Evolutionary conservation across 2,888 invertebrate genomes (phyloP).

Genomic region (Eugnorisma glareosa): DNA sequence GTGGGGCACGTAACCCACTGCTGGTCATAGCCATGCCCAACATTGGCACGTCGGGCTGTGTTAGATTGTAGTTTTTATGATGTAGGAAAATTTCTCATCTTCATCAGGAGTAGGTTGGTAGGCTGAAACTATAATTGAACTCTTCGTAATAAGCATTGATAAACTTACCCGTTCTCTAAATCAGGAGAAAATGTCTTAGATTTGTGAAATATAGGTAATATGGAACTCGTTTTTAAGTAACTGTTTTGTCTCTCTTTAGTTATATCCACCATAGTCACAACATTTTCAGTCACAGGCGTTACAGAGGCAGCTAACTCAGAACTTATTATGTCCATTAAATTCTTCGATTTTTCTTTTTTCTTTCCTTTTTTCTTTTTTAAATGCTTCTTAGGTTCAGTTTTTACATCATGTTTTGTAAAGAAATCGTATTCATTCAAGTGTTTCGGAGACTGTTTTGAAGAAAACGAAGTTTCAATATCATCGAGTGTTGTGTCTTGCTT

Average conservation of each 20-base stretch:
- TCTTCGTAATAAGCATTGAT: background rate
- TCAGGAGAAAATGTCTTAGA: slow-evolving; percentile 64
- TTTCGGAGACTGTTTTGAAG: slow-evolving; percentile 65
- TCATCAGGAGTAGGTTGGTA: background rate
- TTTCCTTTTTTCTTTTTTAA: slow-evolving; percentile 77
- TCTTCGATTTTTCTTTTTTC: slow-evolving; percentile 72
- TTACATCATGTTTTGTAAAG: slow-evolving; percentile 78
- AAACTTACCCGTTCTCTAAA: slow-evolving; percentile 78
- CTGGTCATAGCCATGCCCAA: background rate
- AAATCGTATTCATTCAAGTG: slow-evolving; percentile 79
- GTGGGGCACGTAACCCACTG: background rate
- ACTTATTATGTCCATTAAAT: slow-evolving; percentile 82
- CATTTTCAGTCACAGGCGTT: slow-evolving; percentile 75
- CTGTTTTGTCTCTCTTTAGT: slow-evolving; percentile 65
- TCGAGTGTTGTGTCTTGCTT: slow-evolving; percentile 68
- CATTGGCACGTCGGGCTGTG: background rate
- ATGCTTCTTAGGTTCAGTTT: slow-evolving; percentile 66
- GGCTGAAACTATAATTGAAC: background rate
- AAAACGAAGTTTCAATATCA: slow-evolving; percentile 67
- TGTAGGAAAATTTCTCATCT: background rate
- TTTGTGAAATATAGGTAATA: slow-evolving; percentile 62
- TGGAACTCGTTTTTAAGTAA: slow-evolving; percentile 69
- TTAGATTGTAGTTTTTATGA: background rate
- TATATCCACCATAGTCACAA: slow-evolving; percentile 71
- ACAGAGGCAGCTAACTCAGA: slow-evolving; percentile 76